Percentiles rank a stretch among this genome's conserved stretches.
phyloP scores from a whole-genome alignment of 2,797 vertebrate genomes.

The Spinus olivaceus region DNA sequence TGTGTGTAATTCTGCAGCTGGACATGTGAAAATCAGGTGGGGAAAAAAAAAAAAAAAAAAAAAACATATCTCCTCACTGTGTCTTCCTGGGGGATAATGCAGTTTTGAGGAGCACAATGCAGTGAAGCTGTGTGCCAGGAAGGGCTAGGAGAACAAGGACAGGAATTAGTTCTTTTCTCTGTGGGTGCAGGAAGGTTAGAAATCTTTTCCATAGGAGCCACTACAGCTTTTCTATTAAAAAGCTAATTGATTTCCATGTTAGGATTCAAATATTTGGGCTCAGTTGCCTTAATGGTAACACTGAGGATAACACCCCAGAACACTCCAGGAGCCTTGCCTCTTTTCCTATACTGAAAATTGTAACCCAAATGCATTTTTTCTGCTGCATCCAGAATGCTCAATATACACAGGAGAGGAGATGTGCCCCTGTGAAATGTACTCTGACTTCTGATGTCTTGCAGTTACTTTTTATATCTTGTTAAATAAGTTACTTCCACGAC shows the following conservation, averaged over 20 bases:
- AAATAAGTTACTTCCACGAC: constrained; percentile 59
- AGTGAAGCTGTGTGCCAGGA: neutral
- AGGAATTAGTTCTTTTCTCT: neutral
- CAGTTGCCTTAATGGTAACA: neutral
- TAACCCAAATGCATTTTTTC: neutral
- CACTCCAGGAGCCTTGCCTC: neutral
- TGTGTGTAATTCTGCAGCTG: neutral
- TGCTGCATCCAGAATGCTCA: neutral
- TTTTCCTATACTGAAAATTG: neutral
- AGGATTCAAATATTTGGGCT: neutral
- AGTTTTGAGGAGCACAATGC: neutral
- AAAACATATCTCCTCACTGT: neutral
- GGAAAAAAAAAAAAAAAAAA: neutral
- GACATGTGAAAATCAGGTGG: neutral
- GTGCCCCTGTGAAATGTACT: constrained; percentile 41
- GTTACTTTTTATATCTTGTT: constrained; percentile 33
- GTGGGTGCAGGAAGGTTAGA: neutral
- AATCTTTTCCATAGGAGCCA: neutral
- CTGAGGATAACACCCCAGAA: neutral
- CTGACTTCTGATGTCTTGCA: constrained; percentile 45
- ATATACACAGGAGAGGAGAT: constrained; percentile 8
- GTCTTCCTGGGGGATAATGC: neutral
- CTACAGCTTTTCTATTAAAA: neutral
- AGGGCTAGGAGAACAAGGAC: neutral
- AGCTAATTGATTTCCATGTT: neutral